Evolutionary conservation across 1,140 invertebrate species (phyloP).

Genomic region (Drosophila mauritiana): DNA sequence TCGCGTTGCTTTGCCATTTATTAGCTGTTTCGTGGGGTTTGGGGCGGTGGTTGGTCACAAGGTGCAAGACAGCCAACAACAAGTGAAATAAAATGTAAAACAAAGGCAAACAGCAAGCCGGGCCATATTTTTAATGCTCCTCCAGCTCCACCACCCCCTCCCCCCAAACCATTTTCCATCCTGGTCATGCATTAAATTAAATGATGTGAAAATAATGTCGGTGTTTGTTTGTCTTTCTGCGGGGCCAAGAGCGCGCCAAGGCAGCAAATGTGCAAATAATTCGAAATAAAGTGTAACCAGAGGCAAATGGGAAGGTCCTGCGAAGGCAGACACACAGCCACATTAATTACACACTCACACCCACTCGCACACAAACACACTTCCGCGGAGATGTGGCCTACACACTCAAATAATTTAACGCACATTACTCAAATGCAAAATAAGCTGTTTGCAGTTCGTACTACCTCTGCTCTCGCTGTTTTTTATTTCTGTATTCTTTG

Average conservation of each 20-base stretch:
- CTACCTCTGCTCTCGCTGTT: not conserved
- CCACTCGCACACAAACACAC: constrained; percentile 13
- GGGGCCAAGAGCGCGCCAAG: constrained; percentile 30
- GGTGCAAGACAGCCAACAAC: constrained; percentile 43
- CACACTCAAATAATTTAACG: constrained; percentile 68
- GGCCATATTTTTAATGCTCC: constrained; percentile 66
- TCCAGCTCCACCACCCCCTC: too few species aligned
- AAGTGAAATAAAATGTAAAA: constrained; percentile 79
- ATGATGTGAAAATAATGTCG: constrained; percentile 79
- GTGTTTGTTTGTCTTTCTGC: constrained; percentile 34
- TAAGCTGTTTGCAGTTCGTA: constrained; percentile 56
- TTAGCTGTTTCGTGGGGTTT: constrained; percentile 34
- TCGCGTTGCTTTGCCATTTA: constrained; percentile 68
- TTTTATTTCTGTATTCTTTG: constrained; percentile 1
- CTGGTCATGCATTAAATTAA: constrained; percentile 74
- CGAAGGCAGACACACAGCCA: constrained; percentile 54
- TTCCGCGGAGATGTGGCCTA: constrained; percentile 20
- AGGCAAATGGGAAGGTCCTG: constrained; percentile 43
- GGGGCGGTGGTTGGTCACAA: not conserved
- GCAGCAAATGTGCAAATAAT: constrained; percentile 76
- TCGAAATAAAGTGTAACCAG: constrained; percentile 74
- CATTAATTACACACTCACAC: constrained; percentile 63
- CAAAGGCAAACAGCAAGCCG: constrained; percentile 69
- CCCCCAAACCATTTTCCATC: not conserved
- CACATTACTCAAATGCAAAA: constrained; percentile 74